phyloP scores from a whole-genome alignment of 2,113 vertebrate species.

The Nothocercus julius region DNA sequence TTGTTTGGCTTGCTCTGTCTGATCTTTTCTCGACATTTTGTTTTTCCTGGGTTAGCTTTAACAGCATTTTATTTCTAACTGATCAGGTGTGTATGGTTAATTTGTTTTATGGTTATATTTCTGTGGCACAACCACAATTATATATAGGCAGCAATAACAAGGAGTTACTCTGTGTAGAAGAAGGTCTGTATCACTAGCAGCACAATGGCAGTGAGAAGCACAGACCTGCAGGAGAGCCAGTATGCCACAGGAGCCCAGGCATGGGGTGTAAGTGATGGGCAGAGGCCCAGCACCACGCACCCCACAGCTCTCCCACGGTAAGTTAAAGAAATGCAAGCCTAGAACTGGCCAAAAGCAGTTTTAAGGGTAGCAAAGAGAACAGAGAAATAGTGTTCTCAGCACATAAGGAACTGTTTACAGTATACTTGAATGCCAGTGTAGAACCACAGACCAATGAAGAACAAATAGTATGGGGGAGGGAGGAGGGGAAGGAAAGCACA shows the following conservation, averaged over 20 bases:
- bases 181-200: background rate
- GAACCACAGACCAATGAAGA: background rate
- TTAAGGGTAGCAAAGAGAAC: background rate
- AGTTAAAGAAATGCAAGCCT: background rate
- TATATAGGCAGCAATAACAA: background rate
- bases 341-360: background rate
- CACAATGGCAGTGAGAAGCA: background rate
- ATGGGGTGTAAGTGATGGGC: background rate
- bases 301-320: background rate
- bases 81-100: background rate
- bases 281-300: background rate
- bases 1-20: background rate
- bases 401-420: background rate
- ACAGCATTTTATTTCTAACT: background rate
- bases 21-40: background rate
- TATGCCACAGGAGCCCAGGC: background rate
- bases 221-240: background rate
- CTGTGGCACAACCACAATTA: background rate
- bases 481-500: background rate
- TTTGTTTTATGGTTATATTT: background rate
- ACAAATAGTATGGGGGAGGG: background rate
- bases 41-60: background rate
- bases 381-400: background rate
- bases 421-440: background rate
- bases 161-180: background rate